Evolutionary conservation across 2,113 vertebrate genomes (phyloP).

Genomic region (Beaufortia kweichowensis): DNA sequence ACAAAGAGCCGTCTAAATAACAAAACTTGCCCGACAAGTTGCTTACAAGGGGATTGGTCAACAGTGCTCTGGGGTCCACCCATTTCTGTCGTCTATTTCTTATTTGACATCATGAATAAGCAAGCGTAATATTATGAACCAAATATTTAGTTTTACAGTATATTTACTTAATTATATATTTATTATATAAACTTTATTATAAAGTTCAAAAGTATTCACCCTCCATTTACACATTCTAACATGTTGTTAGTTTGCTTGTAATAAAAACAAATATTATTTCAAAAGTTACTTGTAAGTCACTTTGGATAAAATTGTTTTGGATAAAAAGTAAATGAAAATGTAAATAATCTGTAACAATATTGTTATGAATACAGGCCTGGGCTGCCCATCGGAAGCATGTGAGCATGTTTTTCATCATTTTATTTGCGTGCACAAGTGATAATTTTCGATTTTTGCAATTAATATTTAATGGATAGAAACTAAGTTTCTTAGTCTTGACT

Average conservation of each 20-base stretch:
- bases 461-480: too few relatives aligned
- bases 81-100: neutral
- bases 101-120: neutral
- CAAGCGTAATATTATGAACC: neutral
- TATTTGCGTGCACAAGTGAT: neutral
- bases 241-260: neutral
- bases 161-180: too few relatives aligned
- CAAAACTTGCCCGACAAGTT: conserved; percentile 67
- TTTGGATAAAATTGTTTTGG: too few relatives aligned
- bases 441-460: neutral
- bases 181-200: too few relatives aligned
- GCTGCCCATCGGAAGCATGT: too few relatives aligned
- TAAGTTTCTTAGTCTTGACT: too few relatives aligned
- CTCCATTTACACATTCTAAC: neutral
- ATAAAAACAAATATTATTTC: neutral
- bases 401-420: too few relatives aligned
- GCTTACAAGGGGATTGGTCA: conserved; percentile 58
- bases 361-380: too few relatives aligned
- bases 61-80: conserved; percentile 46
- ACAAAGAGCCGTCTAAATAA: conserved; percentile 40
- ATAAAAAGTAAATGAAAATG: too few relatives aligned
- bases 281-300: too few relatives aligned
- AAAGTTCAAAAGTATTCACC: neutral
- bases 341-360: too few relatives aligned
- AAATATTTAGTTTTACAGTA: neutral